Base-by-base conservation (phyloP, 2,113 vertebrate species). In the Speoplatyrhinus poulsoni region DNA sequence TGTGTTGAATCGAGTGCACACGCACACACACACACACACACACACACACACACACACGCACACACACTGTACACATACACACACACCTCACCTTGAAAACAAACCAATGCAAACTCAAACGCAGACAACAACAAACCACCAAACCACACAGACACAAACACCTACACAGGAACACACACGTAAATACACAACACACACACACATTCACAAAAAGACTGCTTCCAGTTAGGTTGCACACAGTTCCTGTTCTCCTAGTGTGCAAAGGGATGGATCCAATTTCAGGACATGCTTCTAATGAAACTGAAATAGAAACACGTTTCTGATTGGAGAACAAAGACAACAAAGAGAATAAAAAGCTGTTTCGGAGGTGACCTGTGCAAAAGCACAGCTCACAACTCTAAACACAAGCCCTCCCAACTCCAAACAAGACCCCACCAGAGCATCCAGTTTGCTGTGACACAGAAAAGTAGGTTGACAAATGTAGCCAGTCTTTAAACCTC, bases 251-350 rank as follows among this genome's bases (percentile, higher is more conserved):
- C 71, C 58, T 49, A 60, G 57, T 63, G 82, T 82, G 84, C 86
- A 89, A 91, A 87, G 82, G 75, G 67, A 72, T 53, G 71, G 90
- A 84, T 91, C 88, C 68, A 68, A 71, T 91, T 93, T 90, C 88
- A 82, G 78, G 87, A 90, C 83, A 77, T 90, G 90, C 90, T 92
- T 91, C 88, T 90, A 88, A 91, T 91, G 88, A 86, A 91, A 88
- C 81, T 87, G 87, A 87, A 92, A 90, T 87, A 80, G 84, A 86
- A 92, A 87, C 87, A 80, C 79, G 72, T 88, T 86, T 88, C 69
- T 83, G 83, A 90, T 85, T 75, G 87, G 82, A 89, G 85, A 93
- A 92, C 88, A 91, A 90, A 93, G 89, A 46, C 50, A 1, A 41
- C 36, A 41, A 41, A 41, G 32, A 47, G 70, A 83, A 82, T 84